Conservation (phyloP, 2,888 invertebrate genomes). For the Psylliodes chrysocephalus region DNA sequence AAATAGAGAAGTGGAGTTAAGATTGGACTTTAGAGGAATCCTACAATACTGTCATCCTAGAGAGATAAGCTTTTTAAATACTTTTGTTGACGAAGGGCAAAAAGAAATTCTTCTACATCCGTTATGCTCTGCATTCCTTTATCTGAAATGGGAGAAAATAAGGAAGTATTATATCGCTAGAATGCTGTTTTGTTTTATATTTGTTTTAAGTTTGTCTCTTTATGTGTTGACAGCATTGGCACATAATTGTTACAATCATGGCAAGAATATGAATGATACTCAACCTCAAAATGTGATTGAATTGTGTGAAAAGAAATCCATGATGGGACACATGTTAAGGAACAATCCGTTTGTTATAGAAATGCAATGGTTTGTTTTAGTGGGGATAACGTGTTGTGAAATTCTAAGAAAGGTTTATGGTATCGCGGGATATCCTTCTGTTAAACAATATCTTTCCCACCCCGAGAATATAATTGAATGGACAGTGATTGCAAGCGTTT, state of each 20-base stretch:
- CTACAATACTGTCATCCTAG: slow-evolving; percentile 85
- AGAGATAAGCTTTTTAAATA: slow-evolving; percentile 87
- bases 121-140: slow-evolving; percentile 85
- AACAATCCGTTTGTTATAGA: slow-evolving; percentile 82
- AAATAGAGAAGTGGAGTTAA: slow-evolving; percentile 82
- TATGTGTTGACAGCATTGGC: slow-evolving; percentile 86
- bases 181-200: slow-evolving; percentile 80
- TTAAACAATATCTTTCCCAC: slow-evolving; percentile 84
- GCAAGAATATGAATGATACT: slow-evolving; percentile 73
- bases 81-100: slow-evolving; percentile 88
- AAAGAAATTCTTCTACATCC: slow-evolving; percentile 89
- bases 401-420: slow-evolving; percentile 84
- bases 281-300: slow-evolving; percentile 79
- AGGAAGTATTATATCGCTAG: slow-evolving; percentile 87
- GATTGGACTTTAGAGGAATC: slow-evolving; percentile 84
- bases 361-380: slow-evolving; percentile 85
- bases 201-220: slow-evolving; percentile 81
- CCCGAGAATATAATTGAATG: slow-evolving; percentile 89
- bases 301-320: slow-evolving; percentile 81
- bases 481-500: slow-evolving; percentile 86
- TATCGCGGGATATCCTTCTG: slow-evolving; percentile 82
- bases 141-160: slow-evolving; percentile 91
- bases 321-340: slow-evolving; percentile 78
- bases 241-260: slow-evolving; percentile 86
- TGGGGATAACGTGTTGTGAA: slow-evolving; percentile 82